Conservation (phyloP, 2,888 invertebrate genomes). For the Laothoe populi region DNA sequence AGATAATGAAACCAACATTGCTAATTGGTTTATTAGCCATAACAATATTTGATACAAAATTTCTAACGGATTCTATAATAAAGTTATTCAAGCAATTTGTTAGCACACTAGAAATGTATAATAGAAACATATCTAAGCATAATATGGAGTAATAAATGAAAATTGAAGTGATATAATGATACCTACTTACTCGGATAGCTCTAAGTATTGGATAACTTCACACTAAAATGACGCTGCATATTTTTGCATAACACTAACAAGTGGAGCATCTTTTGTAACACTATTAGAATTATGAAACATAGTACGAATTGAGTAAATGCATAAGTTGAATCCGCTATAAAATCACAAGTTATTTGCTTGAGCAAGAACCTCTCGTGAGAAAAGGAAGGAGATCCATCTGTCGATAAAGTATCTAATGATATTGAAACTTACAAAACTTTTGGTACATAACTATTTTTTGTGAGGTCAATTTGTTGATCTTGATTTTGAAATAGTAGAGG, state of each 20-base stretch:
- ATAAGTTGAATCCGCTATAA: constrained; percentile 6
- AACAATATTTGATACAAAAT: no score
- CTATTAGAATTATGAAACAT: constrained; percentile 16
- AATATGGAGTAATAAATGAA: not conserved
- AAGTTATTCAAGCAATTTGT: not conserved
- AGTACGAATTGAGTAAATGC: constrained; percentile 8
- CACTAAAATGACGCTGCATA: constrained; percentile 11
- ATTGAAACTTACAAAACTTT: not conserved
- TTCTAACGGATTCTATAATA: not conserved
- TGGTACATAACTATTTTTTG: not conserved
- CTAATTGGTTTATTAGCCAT: no score
- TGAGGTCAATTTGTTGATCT: not conserved
- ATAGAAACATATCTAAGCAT: not conserved
- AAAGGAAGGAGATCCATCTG: not conserved
- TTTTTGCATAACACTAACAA: constrained; percentile 21
- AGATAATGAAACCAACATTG: no score
- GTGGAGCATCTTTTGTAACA: constrained; percentile 23
- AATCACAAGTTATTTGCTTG: constrained; percentile 6
- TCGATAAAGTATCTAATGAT: not conserved
- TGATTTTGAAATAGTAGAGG: no score
- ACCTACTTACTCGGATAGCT: not conserved
- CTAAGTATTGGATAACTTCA: constrained; percentile 18
- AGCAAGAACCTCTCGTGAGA: not conserved
- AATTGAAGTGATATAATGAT: constrained; percentile 12
- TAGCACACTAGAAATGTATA: not conserved